phyloP scores from a whole-genome alignment of 2,888 invertebrate species.

The Ormyrus pomaceus region DNA sequence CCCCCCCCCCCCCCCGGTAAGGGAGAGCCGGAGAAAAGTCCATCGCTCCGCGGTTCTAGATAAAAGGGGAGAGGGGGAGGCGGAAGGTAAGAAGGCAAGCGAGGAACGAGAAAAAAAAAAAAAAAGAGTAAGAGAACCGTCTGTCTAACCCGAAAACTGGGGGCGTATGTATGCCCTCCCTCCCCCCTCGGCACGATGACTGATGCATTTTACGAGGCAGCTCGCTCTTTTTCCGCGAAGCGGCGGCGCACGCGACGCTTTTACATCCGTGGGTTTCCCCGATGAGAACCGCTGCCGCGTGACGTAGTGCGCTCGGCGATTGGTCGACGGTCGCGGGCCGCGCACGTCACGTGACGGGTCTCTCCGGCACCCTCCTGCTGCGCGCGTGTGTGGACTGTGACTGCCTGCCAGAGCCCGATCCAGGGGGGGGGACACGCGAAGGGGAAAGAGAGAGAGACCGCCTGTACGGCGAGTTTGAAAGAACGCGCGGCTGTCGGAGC shows the following conservation, averaged over 20 bases:
- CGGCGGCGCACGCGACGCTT: background rate
- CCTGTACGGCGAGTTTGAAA: constrained; percentile 16
- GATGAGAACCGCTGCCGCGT: constrained; percentile 69
- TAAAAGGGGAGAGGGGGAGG: background rate
- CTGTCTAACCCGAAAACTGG: constrained; percentile 19
- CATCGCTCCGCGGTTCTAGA: background rate
- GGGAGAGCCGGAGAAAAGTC: constrained; percentile 1
- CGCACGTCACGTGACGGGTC: constrained; percentile 68
- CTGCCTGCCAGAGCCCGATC: too few relatives aligned
- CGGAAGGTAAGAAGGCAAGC: background rate
- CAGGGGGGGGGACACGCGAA: constrained; percentile 30
- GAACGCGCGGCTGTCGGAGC: background rate
- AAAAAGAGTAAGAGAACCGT: constrained; percentile 17
- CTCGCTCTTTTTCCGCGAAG: background rate
- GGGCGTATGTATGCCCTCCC: background rate
- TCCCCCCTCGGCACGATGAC: constrained; percentile 16
- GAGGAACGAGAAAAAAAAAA: background rate
- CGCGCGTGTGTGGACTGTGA: background rate
- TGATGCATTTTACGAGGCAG: constrained; percentile 46
- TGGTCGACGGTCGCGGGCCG: constrained; percentile 65
- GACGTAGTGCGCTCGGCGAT: constrained; percentile 68
- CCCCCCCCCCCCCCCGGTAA: background rate
- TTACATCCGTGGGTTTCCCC: constrained; percentile 24
- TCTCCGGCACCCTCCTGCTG: constrained; percentile 34
- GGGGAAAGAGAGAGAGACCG: constrained; percentile 37